phyloP scores from a whole-genome alignment of 2,797 vertebrate species.

The Pitangus sulphuratus region DNA sequence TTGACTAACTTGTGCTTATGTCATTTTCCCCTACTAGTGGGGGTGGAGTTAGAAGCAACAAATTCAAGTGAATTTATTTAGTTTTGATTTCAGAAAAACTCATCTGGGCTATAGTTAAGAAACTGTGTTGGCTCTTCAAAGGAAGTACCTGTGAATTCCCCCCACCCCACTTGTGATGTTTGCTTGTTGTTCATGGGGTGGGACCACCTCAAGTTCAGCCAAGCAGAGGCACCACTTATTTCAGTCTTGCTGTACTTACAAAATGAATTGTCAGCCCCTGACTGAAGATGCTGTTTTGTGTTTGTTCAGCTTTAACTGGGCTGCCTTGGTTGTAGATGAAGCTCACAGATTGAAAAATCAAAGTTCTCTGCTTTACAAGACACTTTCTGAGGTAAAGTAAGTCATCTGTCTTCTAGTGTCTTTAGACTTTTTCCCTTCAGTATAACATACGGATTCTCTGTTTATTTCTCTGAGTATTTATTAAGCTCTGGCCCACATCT shows the following conservation, averaged over 20 bases:
- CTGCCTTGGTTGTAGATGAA: conserved; percentile 89
- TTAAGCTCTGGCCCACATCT: not conserved
- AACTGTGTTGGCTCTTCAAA: not conserved
- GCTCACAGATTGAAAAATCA: conserved; percentile 94
- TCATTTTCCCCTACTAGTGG: not conserved
- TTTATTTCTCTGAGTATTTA: not conserved
- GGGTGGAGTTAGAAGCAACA: not conserved
- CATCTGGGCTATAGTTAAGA: not conserved
- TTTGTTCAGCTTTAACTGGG: conserved; percentile 75
- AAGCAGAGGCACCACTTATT: no score
- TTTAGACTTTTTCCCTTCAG: not conserved
- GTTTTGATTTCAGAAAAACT: not conserved
- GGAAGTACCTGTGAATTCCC: not conserved
- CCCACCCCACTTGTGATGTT: not conserved
- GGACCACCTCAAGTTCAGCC: no score
- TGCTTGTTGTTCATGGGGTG: not conserved
- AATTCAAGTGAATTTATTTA: not conserved
- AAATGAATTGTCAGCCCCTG: not conserved
- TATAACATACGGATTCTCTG: not conserved
- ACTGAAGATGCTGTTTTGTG: not conserved
- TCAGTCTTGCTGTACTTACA: not conserved
- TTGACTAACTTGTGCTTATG: not conserved
- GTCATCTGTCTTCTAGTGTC: not conserved
- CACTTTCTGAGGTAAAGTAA: conserved; percentile 84
- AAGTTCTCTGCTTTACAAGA: conserved; percentile 84